Percentiles rank a stretch among this genome's conserved stretches.
Evolutionary conservation across 1,140 invertebrate genomes (phyloP).

Genomic region (Eulimnadia texana): DNA sequence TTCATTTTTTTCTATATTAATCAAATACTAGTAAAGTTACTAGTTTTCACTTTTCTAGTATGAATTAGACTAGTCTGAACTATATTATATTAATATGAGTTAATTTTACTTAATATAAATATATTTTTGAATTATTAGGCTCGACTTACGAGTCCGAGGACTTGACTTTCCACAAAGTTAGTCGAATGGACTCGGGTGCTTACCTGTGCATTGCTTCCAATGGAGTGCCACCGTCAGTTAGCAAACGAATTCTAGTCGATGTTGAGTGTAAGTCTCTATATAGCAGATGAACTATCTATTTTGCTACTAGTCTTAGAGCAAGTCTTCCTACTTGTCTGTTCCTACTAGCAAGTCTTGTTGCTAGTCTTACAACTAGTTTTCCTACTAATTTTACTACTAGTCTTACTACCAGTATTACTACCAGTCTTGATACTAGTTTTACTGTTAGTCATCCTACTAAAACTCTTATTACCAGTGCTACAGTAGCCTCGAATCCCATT

Average conservation of each 20-base stretch:
- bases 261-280: slow-evolving; percentile 61
- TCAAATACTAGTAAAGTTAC: too few relatives aligned
- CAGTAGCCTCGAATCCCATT: too few relatives aligned
- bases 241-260: slow-evolving; percentile 72
- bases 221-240: slow-evolving; percentile 71
- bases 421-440: too few relatives aligned
- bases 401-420: too few relatives aligned
- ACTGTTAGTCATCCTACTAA: too few relatives aligned
- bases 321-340: neutral
- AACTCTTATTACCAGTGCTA: too few relatives aligned
- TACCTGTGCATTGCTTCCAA: slow-evolving; percentile 43
- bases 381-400: too few relatives aligned
- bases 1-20: too few relatives aligned
- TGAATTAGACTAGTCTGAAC: too few relatives aligned
- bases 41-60: too few relatives aligned
- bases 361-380: too few relatives aligned
- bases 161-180: slow-evolving; percentile 64
- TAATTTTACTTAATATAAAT: neutral
- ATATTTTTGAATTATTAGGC: slow-evolving; percentile 37
- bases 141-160: slow-evolving; percentile 61
- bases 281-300: neutral
- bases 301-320: neutral
- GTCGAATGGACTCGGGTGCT: slow-evolving; percentile 62
- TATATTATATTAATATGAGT: neutral
- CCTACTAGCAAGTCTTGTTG: too few relatives aligned